phyloP scores from a whole-genome alignment of 2,888 invertebrate species.

The Microctonus brassicae region DNA sequence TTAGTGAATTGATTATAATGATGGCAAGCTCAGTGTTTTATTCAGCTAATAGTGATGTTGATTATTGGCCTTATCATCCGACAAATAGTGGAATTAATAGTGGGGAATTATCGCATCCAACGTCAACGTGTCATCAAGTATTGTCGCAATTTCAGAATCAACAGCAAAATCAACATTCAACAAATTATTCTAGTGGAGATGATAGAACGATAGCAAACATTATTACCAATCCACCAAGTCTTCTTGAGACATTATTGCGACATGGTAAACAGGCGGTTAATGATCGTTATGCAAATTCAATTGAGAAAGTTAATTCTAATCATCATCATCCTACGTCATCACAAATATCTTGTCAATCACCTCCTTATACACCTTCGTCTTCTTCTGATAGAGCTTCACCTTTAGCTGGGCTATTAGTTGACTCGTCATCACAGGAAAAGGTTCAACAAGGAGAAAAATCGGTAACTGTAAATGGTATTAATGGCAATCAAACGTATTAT shows the following conservation, averaged over 20 bases:
- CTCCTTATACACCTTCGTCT: constrained; percentile 56
- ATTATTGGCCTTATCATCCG: constrained; percentile 54
- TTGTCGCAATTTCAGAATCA: constrained; percentile 33
- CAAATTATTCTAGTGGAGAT: constrained; percentile 38
- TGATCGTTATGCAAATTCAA: constrained; percentile 44
- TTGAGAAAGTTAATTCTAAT: constrained; percentile 1
- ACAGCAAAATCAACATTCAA: constrained; percentile 37
- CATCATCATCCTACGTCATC: constrained; percentile 38
- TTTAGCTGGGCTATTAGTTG: constrained; percentile 40
- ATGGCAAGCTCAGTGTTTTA: constrained; percentile 57
- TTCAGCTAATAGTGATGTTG: constrained; percentile 42
- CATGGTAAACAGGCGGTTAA: constrained; percentile 55
- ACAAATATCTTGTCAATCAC: constrained; percentile 48
- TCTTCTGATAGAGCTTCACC: constrained; percentile 55
- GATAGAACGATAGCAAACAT: constrained; percentile 17
- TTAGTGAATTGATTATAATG: constrained; percentile 12
- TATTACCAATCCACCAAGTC: constrained; percentile 44
- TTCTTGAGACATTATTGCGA: constrained; percentile 54
- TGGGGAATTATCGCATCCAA: constrained; percentile 40
- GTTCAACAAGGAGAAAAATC: constrained; percentile 38
- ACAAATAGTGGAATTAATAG: constrained; percentile 41
- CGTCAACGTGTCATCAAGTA: constrained; percentile 34
- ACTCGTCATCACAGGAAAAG: constrained; percentile 44
- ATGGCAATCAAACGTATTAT: constrained; percentile 38
- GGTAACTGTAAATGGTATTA: constrained; percentile 36